Base-by-base conservation (phyloP, 2,888 invertebrate species). In the Portevinia maculata region DNA sequence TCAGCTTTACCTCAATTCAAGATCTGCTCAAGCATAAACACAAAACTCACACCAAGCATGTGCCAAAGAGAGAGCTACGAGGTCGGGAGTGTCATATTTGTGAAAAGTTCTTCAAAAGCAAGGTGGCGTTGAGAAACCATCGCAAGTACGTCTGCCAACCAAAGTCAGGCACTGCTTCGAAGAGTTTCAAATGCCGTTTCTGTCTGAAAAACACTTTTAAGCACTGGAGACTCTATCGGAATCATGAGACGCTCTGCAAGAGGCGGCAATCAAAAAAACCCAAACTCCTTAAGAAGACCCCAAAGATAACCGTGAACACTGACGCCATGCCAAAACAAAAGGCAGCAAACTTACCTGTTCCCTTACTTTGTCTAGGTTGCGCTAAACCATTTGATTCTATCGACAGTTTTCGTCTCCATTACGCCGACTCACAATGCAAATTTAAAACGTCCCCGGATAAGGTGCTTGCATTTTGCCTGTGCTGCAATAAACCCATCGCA, bases 111-210 rank as follows among this genome's bases (percentile, higher is more conserved):
- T 89, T 90, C 50, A 81, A 85, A 11, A 87, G 87, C 15, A 88
- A 89, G n/a, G 73, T 88, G 7, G 89, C 88, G 0, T 85, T 90
- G 15, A 88, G 85, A n/a, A 89, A 90, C 78, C 90, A 90, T 37
- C 86, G 88, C 79, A 88, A 87, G 17, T 90, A 88, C 85, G 87
- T 90, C 52, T 90, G 90, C 28, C 87, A 88, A 44, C 84, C 86
- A 1, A 87, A 86, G 8, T 34, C 76, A 0, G 79, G 76, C 3
- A 53, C 85, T 48, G 46, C 73, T 1, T 8, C 52, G 13, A 87
- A 86, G 65, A 86, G 84, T 11, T 89, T 87, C 71, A 86, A 87
- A 78, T 90, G 90, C 30, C 88, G 88, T 3, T 84, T 86, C 30
- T 90, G 90, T 32, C 85, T 79, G 17, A 86, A 85, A 62, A 87